Conservation (phyloP, 2,888 invertebrate species). For the Tenodera sinensis region DNA sequence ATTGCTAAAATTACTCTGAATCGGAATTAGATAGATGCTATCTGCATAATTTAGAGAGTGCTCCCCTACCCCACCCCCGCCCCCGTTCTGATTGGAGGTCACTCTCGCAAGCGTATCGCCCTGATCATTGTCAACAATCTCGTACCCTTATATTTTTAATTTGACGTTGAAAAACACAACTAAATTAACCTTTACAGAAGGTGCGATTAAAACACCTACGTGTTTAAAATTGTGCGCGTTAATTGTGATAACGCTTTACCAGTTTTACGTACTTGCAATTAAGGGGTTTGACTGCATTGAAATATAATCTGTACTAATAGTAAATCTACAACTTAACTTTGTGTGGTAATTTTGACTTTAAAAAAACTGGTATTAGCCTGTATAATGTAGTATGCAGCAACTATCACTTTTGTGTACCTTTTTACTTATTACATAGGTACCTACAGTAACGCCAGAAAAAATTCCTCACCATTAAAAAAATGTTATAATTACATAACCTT, state of each 20-base stretch:
- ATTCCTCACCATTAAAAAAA: no score
- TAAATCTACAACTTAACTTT: neutral
- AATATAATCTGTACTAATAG: neutral
- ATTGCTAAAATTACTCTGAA: neutral
- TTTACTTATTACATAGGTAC: no score
- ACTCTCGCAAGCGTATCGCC: neutral
- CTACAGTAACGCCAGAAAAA: no score
- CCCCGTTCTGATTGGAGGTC: neutral
- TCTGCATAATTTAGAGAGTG: neutral
- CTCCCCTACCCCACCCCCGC: neutral
- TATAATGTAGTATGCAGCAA: no score
- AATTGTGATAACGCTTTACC: neutral
- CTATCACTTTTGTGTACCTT: no score
- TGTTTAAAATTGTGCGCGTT: neutral
- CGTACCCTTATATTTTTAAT: neutral
- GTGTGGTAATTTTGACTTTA: no score
- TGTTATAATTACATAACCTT: no score
- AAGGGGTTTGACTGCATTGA: neutral
- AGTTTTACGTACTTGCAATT: neutral
- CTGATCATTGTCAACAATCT: neutral
- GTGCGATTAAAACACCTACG: neutral
- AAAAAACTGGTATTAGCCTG: no score
- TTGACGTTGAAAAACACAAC: neutral
- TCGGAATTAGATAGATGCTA: neutral
- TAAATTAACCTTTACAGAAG: neutral